Evolutionary conservation across 2,888 invertebrate species (phyloP).

Genomic region (Chrysolina haemoptera): DNA sequence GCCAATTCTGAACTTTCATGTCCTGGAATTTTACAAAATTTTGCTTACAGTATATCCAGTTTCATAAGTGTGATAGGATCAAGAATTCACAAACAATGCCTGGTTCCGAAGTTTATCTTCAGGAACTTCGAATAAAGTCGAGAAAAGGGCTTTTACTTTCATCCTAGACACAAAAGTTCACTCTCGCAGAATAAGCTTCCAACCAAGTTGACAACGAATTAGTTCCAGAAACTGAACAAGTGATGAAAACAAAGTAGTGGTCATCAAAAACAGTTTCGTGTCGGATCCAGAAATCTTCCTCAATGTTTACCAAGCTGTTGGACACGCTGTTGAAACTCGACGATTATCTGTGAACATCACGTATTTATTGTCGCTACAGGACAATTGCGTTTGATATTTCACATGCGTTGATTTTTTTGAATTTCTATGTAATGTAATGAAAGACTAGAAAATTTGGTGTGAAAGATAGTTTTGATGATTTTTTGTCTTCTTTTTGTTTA

Average conservation of each 20-base stretch:
- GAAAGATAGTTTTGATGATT: too few species aligned
- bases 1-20: too few species aligned
- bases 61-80: background rate
- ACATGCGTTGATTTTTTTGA: too few species aligned
- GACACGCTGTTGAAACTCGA: background rate
- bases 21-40: too few species aligned
- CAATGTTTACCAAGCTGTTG: background rate
- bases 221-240: slow-evolving; percentile 4
- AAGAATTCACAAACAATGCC: background rate
- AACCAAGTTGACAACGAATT: background rate
- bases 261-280: slow-evolving; percentile 17
- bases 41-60: too few species aligned
- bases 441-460: too few species aligned
- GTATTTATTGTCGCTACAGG: too few species aligned
- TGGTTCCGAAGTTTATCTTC: background rate
- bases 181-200: slow-evolving; percentile 13
- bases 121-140: background rate
- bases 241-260: slow-evolving; percentile 17
- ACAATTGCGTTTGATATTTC: too few species aligned
- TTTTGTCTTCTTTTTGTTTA: too few species aligned
- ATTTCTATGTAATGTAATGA: too few species aligned
- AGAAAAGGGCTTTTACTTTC: slow-evolving; percentile 12
- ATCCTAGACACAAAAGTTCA: slow-evolving; percentile 17
- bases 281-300: background rate
- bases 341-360: background rate